Percentiles rank a stretch among this genome's conserved stretches.
Evolutionary conservation across 2,888 invertebrate genomes (phyloP).

Genomic region (Amaurobius ferox): DNA sequence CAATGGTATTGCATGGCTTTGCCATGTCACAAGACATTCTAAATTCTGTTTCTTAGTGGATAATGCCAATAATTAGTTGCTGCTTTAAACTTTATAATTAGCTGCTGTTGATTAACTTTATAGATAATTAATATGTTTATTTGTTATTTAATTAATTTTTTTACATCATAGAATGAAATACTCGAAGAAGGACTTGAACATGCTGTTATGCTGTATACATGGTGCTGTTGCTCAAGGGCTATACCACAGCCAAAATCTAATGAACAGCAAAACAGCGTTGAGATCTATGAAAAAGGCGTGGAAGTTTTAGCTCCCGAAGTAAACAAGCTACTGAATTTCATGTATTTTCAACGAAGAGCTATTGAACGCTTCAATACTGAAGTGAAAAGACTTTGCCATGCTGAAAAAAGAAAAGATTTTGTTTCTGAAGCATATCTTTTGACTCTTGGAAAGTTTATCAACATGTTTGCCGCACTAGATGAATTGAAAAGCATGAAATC

Average conservation of each 20-base stretch:
- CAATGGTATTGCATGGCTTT: no score
- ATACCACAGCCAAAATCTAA: conserved; percentile 96
- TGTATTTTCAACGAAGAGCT: conserved; percentile 96
- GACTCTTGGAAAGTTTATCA: conserved; percentile 97
- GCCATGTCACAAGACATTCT: no score
- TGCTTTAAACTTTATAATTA: no score
- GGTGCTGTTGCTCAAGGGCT: conserved; percentile 98
- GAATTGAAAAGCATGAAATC: conserved; percentile 99
- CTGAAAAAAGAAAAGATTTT: conserved; percentile 97
- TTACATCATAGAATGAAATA: conserved; percentile 87
- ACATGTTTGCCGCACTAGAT: conserved; percentile 99
- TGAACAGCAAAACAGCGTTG: conserved; percentile 97
- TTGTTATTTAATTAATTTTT: no score
- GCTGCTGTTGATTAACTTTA: no score
- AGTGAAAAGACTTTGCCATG: conserved; percentile 95
- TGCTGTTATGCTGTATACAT: conserved; percentile 99
- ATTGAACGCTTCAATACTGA: conserved; percentile 97
- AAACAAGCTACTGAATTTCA: conserved; percentile 95
- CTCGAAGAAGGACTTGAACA: conserved; percentile 97
- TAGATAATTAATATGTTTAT: no score
- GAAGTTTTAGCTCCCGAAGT: conserved; percentile 98
- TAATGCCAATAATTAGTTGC: no score
- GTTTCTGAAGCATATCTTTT: conserved; percentile 97
- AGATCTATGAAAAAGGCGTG: conserved; percentile 98
- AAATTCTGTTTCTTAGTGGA: no score